Evolutionary conservation across 1,140 invertebrate species (phyloP).

Genomic region (Sinonovacula constricta): DNA sequence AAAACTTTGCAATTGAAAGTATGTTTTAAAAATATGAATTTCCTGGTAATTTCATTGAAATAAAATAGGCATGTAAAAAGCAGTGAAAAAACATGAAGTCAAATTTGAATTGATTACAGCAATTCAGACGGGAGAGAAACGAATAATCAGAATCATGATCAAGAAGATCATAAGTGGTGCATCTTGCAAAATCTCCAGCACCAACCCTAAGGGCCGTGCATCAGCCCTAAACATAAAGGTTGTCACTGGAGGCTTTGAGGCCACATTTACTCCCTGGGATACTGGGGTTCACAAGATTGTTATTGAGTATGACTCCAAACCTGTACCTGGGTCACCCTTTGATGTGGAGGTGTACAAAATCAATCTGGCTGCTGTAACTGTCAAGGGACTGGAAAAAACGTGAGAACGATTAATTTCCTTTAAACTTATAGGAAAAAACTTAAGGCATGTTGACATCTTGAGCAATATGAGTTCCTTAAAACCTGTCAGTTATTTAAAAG

Average conservation of each 20-base stretch:
- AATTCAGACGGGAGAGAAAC: constrained; percentile 79
- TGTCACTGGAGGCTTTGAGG: constrained; percentile 87
- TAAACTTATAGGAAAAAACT: too few relatives aligned
- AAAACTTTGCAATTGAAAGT: too few relatives aligned
- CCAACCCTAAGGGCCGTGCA: constrained; percentile 73
- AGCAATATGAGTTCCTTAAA: too few relatives aligned
- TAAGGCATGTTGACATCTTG: too few relatives aligned
- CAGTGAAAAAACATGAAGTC: too few relatives aligned
- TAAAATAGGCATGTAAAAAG: too few relatives aligned
- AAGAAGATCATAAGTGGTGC: constrained; percentile 83
- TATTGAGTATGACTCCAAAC: constrained; percentile 69
- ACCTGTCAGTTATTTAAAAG: too few relatives aligned
- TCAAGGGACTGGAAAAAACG: constrained; percentile 49
- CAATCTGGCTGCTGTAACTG: constrained; percentile 22
- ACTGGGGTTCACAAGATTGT: constrained; percentile 81
- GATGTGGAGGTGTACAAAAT: constrained; percentile 60
- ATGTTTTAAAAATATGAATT: too few relatives aligned
- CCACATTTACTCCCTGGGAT: constrained; percentile 90
- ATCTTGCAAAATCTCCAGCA: constrained; percentile 81
- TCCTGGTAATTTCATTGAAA: too few relatives aligned
- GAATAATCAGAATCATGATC: constrained; percentile 90
- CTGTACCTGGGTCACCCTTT: constrained; percentile 74
- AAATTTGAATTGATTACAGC: too few relatives aligned
- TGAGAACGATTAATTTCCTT: too few relatives aligned
- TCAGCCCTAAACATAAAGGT: constrained; percentile 82